phyloP scores from a whole-genome alignment of 2,888 invertebrate genomes.

The Calliphora vomitoria region DNA sequence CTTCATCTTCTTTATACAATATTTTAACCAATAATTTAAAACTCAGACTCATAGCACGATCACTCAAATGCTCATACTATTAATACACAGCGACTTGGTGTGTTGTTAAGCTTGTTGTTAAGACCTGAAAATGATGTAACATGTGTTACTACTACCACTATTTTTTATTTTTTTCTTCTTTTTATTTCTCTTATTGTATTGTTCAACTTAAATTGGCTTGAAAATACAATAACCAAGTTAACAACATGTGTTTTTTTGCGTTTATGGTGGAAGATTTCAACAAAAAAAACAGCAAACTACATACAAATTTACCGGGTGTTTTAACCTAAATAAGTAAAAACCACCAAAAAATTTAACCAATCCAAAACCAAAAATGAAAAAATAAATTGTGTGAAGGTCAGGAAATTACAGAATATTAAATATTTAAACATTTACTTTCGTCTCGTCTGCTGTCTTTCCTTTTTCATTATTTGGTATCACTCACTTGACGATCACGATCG shows the following conservation, averaged over 20 bases:
- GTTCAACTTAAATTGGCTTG: slow-evolving; percentile 48
- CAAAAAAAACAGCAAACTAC: slow-evolving; percentile 21
- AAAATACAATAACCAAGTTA: slow-evolving; percentile 50
- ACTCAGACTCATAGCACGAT: background rate
- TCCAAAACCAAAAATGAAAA: slow-evolving; percentile 18
- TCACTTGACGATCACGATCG: slow-evolving; percentile 10
- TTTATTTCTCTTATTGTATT: slow-evolving; percentile 32
- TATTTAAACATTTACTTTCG: slow-evolving; percentile 42
- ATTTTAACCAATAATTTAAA: background rate
- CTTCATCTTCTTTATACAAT: background rate
- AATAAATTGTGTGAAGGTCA: slow-evolving; percentile 65
- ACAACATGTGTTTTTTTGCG: slow-evolving; percentile 15
- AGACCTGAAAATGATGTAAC: slow-evolving; percentile 54
- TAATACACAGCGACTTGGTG: background rate
- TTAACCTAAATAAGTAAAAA: slow-evolving; percentile 57
- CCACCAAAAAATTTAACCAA: background rate
- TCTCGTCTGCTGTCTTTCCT: slow-evolving; percentile 17
- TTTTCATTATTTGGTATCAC: slow-evolving; percentile 17
- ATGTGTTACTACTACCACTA: background rate
- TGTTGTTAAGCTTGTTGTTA: slow-evolving; percentile 5
- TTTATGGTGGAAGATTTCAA: slow-evolving; percentile 20
- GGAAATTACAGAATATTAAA: slow-evolving; percentile 66
- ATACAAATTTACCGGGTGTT: slow-evolving; percentile 45
- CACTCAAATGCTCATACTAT: slow-evolving; percentile 7
- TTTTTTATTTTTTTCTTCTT: slow-evolving; percentile 1